These are phyloP conservation scores for Sphaeramia orbicularis DNA, from an alignment of 2,797 vertebrate species.

Conservation along the genomic window DNA sequence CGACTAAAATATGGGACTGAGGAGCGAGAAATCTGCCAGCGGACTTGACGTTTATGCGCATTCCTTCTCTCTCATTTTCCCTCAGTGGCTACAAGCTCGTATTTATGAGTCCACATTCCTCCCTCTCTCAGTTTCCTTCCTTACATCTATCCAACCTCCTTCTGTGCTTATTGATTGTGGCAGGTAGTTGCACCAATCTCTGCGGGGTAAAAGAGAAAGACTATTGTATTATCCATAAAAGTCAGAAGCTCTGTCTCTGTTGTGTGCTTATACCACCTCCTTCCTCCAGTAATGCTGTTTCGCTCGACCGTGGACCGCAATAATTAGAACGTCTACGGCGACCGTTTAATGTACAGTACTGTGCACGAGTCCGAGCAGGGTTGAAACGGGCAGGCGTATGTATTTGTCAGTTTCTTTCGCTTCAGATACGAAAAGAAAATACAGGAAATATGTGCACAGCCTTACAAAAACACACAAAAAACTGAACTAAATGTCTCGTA, in stretches of 20 bases:
- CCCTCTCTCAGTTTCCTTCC: conserved; percentile 34
- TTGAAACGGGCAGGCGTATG: too few species aligned
- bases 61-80: conserved; percentile 38
- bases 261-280: conserved; percentile 33
- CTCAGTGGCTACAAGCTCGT: conserved; percentile 47
- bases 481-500: too few species aligned
- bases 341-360: too few species aligned
- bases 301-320: neutral
- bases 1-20: conserved; percentile 32
- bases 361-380: too few species aligned
- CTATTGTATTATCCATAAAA: conserved; percentile 60
- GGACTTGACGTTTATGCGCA: conserved; percentile 28
- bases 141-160: conserved; percentile 12
- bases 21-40: conserved; percentile 38
- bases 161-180: conserved; percentile 49
- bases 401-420: too few species aligned
- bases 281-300: conserved; percentile 15
- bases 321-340: too few species aligned
- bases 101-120: conserved; percentile 63
- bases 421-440: too few species aligned
- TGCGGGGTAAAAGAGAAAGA: conserved; percentile 46
- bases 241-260: conserved; percentile 39
- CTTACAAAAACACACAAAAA: too few species aligned
- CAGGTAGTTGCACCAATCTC: conserved; percentile 40
- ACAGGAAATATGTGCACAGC: too few species aligned